These are phyloP conservation scores for Agrotis ipsilon DNA, from an alignment of 2,888 invertebrate genomes.

Conservation along the genomic window DNA sequence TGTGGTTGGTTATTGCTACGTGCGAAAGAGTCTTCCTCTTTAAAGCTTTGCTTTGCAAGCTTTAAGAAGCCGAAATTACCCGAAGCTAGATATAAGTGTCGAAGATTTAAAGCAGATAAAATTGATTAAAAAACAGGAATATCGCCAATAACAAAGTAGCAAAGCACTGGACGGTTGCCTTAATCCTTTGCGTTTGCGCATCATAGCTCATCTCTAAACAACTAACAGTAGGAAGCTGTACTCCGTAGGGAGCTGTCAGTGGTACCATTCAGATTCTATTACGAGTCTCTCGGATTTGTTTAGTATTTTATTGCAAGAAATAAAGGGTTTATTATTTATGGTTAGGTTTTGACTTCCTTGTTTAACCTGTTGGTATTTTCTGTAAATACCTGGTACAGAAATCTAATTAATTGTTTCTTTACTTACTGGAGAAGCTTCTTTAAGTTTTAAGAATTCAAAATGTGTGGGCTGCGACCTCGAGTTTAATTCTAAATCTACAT, in stretches of 20 bases:
- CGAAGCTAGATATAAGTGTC: too few species aligned
- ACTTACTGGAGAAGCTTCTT: too few species aligned
- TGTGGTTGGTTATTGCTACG: too few species aligned
- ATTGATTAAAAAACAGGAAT: too few species aligned
- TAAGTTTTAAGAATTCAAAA: too few species aligned
- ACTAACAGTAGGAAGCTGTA: slow-evolving; percentile 53
- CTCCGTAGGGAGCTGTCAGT: slow-evolving; percentile 38
- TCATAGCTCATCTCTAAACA: slow-evolving; percentile 53
- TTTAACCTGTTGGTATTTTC: neutral
- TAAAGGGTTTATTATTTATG: slow-evolving; percentile 38
- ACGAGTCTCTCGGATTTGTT: slow-evolving; percentile 30
- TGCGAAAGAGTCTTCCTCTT: too few species aligned
- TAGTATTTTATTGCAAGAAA: slow-evolving; percentile 45
- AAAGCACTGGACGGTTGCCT: neutral
- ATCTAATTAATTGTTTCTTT: too few species aligned
- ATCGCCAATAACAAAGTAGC: neutral
- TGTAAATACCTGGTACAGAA: neutral
- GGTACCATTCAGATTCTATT: slow-evolving; percentile 57
- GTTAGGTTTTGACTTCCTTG: slow-evolving; percentile 14
- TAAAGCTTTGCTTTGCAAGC: too few species aligned
- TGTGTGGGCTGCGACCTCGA: too few species aligned
- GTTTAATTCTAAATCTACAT: too few species aligned
- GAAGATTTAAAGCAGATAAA: too few species aligned
- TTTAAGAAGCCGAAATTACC: too few species aligned
- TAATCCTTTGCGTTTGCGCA: slow-evolving; percentile 16